phyloP scores from a whole-genome alignment of 1,140 invertebrate genomes.

The Drosophila prosaltans region DNA sequence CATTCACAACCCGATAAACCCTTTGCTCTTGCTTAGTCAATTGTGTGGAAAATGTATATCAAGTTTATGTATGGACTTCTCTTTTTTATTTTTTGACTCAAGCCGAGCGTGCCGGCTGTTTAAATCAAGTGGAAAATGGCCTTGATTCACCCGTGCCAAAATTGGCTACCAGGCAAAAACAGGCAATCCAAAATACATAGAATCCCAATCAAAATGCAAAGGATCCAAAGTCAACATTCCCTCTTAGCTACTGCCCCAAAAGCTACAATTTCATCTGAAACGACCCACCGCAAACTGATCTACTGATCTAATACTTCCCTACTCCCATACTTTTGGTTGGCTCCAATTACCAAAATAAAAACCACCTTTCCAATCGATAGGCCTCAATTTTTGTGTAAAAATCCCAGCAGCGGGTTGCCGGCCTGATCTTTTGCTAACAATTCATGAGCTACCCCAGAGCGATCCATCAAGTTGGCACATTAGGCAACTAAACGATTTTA shows the following conservation, averaged over 20 bases:
- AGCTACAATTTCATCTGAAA: slow-evolving; percentile 43
- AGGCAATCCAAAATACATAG: neutral
- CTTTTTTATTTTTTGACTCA: slow-evolving; percentile 55
- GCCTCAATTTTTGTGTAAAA: slow-evolving; percentile 7
- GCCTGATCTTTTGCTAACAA: slow-evolving; percentile 38
- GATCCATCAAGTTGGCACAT: slow-evolving; percentile 81
- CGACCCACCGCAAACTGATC: slow-evolving; percentile 38
- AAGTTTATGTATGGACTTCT: slow-evolving; percentile 47
- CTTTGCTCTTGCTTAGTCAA: slow-evolving; percentile 71
- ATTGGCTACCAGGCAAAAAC: slow-evolving; percentile 33
- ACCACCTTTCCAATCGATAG: slow-evolving; percentile 49
- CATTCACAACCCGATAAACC: slow-evolving; percentile 34
- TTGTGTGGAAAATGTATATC: slow-evolving; percentile 81
- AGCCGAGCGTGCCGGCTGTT: slow-evolving; percentile 60
- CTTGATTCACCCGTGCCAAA: slow-evolving; percentile 75
- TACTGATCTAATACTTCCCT: slow-evolving; percentile 14
- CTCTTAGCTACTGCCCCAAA: slow-evolving; percentile 33
- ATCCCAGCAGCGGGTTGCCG: slow-evolving; percentile 65
- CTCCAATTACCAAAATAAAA: slow-evolving; percentile 47
- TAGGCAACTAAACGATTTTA: slow-evolving; percentile 78
- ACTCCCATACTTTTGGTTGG: slow-evolving; percentile 46
- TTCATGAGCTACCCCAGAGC: slow-evolving; percentile 47
- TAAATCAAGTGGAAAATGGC: slow-evolving; percentile 59
- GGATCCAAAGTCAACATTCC: slow-evolving; percentile 27
- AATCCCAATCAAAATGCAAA: slow-evolving; percentile 6